These are phyloP conservation scores for Teinopalpus imperialis DNA, from an alignment of 2,888 invertebrate species.

Conservation along the genomic window DNA sequence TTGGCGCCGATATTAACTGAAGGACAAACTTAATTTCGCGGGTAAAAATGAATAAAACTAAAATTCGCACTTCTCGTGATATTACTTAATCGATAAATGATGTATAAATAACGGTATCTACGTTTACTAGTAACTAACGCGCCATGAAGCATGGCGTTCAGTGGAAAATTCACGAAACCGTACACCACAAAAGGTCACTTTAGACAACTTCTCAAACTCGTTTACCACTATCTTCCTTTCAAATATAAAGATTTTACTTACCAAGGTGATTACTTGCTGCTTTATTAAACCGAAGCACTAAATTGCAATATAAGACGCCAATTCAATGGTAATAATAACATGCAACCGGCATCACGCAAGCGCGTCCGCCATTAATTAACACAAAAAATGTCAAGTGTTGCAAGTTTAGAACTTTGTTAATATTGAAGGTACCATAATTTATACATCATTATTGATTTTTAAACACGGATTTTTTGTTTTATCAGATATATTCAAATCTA, in stretches of 20 bases:
- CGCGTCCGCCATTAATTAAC: conserved; percentile 75
- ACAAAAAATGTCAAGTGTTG: conserved; percentile 46
- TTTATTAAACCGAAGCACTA: conserved; percentile 53
- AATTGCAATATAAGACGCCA: conserved; percentile 65
- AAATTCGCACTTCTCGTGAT: not conserved
- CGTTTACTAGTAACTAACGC: conserved; percentile 52
- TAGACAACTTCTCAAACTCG: conserved; percentile 3
- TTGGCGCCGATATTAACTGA: conserved; percentile 66
- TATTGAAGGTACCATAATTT: too few relatives aligned
- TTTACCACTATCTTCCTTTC: not conserved
- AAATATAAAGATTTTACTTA: conserved; percentile 40
- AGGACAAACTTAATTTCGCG: conserved; percentile 44
- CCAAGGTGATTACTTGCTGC: conserved; percentile 42
- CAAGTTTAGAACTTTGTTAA: too few relatives aligned
- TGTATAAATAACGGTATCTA: conserved; percentile 53
- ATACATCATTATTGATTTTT: too few relatives aligned
- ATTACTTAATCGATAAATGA: conserved; percentile 10
- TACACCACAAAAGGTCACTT: conserved; percentile 29
- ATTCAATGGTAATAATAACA: conserved; percentile 70
- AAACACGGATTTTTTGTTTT: too few relatives aligned
- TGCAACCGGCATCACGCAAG: conserved; percentile 81
- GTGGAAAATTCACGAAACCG: conserved; percentile 64
- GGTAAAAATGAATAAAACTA: not conserved
- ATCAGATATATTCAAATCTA: too few relatives aligned
- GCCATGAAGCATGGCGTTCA: conserved; percentile 70